A percentile compares a stretch with the other conserved stretches of the same genome.
These are phyloP conservation scores for Muscicapa comitata DNA, from an alignment of 2,797 vertebrate species.

Conservation along the genomic window DNA sequence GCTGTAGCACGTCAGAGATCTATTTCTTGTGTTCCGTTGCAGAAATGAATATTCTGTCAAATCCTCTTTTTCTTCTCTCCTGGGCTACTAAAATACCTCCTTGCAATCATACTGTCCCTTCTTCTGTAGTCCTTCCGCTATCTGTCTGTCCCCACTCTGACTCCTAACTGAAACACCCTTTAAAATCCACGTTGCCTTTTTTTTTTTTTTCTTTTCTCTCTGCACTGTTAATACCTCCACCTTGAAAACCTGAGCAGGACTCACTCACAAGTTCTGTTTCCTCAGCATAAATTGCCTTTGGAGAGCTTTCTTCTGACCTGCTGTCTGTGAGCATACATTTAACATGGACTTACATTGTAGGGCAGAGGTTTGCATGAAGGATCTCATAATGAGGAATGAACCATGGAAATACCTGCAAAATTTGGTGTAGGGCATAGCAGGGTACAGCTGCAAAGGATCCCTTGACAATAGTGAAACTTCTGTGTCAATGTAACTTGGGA, in stretches of 20 bases:
- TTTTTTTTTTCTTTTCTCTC: neutral
- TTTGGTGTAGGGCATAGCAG: neutral
- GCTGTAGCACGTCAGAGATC: neutral
- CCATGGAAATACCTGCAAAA: neutral
- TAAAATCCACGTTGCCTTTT: neutral
- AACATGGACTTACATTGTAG: neutral
- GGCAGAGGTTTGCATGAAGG: neutral
- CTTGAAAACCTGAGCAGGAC: neutral
- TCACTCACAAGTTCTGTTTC: neutral
- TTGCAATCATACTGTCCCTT: neutral
- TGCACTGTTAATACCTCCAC: neutral
- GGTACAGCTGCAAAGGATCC: neutral
- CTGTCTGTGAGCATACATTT: neutral
- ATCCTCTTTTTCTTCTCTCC: neutral
- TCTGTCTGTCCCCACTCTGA: neutral
- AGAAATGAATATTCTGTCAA: neutral
- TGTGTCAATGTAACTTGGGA: neutral
- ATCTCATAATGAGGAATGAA: neutral
- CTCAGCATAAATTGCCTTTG: neutral
- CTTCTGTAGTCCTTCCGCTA: neutral
- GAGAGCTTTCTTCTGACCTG: neutral
- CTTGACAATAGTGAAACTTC: neutral
- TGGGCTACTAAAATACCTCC: neutral
- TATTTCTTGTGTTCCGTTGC: neutral
- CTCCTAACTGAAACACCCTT: neutral